These are phyloP conservation scores for Lumbricus terrestris DNA, from an alignment of 2,888 invertebrate species.

Conservation along the genomic window DNA sequence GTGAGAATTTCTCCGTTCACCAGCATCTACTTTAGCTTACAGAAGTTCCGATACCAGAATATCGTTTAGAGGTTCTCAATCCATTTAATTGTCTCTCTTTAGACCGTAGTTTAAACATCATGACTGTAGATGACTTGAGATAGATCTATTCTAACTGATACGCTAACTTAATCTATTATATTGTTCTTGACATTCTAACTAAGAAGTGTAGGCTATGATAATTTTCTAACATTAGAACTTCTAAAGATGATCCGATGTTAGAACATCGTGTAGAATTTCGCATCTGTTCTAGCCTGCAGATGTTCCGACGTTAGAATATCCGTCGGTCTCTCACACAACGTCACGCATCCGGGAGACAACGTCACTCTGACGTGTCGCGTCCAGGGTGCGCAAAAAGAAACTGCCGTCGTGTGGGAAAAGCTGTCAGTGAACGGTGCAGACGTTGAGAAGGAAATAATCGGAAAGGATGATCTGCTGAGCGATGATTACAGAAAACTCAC, in stretches of 20 bases:
- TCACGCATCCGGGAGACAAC: constrained; percentile 24
- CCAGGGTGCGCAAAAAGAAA: background rate
- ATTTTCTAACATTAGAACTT: no score
- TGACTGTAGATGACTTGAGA: no score
- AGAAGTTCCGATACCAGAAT: no score
- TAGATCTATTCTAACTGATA: no score
- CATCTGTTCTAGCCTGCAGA: background rate
- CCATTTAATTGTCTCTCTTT: no score
- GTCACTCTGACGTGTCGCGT: constrained; percentile 30
- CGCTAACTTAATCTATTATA: no score
- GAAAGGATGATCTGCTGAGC: background rate
- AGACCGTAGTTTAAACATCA: no score
- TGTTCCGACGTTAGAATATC: background rate
- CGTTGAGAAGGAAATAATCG: background rate
- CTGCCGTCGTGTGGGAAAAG: constrained; percentile 23
- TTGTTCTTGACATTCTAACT: no score
- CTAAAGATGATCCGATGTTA: background rate
- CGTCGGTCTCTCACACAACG: constrained; percentile 18
- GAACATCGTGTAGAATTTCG: background rate
- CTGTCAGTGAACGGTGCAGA: background rate
- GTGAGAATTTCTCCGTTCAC: no score
- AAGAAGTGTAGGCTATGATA: no score
- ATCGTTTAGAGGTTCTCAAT: no score
- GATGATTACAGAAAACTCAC: background rate
- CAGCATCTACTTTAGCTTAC: no score